Evolutionary conservation across 2,888 invertebrate genomes (phyloP), one percentile per base, ranked within the genome.

Genomic region (Leucozona laternaria): DNA sequence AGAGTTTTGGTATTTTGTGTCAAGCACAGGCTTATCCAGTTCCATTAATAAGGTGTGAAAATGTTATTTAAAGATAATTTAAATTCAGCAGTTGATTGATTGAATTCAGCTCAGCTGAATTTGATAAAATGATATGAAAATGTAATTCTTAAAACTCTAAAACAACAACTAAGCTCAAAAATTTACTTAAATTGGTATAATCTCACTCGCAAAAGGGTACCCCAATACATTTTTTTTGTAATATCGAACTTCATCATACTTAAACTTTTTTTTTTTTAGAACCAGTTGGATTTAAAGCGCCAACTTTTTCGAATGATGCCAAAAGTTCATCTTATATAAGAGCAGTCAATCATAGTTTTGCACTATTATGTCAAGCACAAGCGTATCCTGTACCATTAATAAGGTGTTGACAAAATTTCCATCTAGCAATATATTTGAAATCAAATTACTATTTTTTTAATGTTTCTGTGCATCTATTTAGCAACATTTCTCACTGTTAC

Each of bases 231-330:
- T 3, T 37, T 17, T 17, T 31, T 7, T 15, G 20, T 88, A 90
- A 90, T 4, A 34, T 15, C 15, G 13, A 50, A 22, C 6, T 25
- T 2, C n/a, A n/a, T n/a, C n/a, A n/a, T n/a, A 17, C 0, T 50
- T 15, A 3, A 45, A 45, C 3, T 11, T 2, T 4, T 91, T 88
- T 81, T 88, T 57, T 93, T 88, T 43, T 93, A 95, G 95, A 95
- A 91, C 95, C 95, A 8, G 94, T 95, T 83, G 95, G 95, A 91
- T 94, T 94, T 86, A 95, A 95, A 90, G 93, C 94, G 70, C 95
- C 95, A 88, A 94, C 94, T 90, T 77, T 89, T 76, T 82, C 89
- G 10, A 68, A 83, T 93, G 88, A 92, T 91, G 90, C 92, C 92
- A 89, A 92, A 62, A 68, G 72, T 25, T 81, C 85, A 20, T 60